Conservation (phyloP, 2,888 invertebrate genomes). For the Eristalis pertinax region DNA sequence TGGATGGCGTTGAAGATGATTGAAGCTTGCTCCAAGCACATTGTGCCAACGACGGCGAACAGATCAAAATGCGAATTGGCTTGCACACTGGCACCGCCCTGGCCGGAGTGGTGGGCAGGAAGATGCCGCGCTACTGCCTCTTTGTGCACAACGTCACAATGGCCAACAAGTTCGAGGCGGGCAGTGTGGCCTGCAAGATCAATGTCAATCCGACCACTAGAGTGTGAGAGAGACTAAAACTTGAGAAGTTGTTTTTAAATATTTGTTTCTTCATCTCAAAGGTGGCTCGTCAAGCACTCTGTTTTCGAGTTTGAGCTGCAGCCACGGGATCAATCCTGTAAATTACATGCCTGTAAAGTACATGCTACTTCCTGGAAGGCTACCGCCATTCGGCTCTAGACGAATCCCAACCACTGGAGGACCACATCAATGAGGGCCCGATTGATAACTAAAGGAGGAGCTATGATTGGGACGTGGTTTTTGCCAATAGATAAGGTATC, state of each 20-base stretch:
- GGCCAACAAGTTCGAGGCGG: conserved; percentile 97
- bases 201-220: conserved; percentile 97
- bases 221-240: conserved; percentile 88
- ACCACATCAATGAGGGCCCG: conserved; percentile 80
- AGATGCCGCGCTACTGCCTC: conserved; percentile 91
- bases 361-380: conserved; percentile 92
- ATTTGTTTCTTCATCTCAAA: conserved; percentile 78
- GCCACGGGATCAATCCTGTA: conserved; percentile 88
- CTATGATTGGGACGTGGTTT: neutral
- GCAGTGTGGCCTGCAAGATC: conserved; percentile 93
- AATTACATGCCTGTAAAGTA: conserved; percentile 91
- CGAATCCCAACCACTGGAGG: conserved; percentile 82
- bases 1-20: conserved; percentile 99
- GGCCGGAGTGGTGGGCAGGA: conserved; percentile 96
- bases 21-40: conserved; percentile 91
- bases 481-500: neutral
- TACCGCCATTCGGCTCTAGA: conserved; percentile 89
- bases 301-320: conserved; percentile 88
- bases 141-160: conserved; percentile 97
- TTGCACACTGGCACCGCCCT: conserved; percentile 96
- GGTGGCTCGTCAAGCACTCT: conserved; percentile 88
- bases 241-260: too few species aligned
- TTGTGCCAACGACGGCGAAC: conserved; percentile 95
- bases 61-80: conserved; percentile 97
- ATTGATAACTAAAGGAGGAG: conserved; percentile 56